Evolutionary conservation across 2,888 invertebrate species (phyloP), one percentile per base, ranked within the genome.

Genomic region (Patella ulyssiponensis): DNA sequence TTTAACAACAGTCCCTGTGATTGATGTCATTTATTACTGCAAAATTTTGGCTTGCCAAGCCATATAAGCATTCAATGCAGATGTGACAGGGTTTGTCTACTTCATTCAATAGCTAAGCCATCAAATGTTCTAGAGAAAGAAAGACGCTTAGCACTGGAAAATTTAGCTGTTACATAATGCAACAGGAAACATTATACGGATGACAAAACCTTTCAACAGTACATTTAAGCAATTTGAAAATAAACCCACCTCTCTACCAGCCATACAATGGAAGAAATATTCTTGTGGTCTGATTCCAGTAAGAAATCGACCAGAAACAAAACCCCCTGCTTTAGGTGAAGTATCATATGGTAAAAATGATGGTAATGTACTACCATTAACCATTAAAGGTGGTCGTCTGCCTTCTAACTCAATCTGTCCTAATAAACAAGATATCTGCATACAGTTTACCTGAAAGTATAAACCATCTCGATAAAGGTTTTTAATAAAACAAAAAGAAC

Each of bases 231-330:
- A 64, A 64, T n/a, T n/a, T n/a, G 20, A 44, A 44, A 44, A 69
- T 69, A 14, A 64, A 82, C 90, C 88, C 91, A 95, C 97, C 94
- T 99, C 99, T 92, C 99, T 94, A 77, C 99, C 99, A 76, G 99
- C 99, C 99, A 99, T 99, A 90, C 99, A 99, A 94, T 99, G 99
- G 93, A 98, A 99, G 93, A 98, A 99, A 91, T 98, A 98, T 90
- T 99, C 99, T 92, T 98, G 98, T 0, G 98, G 98, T 88, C 96
- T 95, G 86, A 99, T 97, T n/a, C 99, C 99, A 0, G 99, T 98
- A 94, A 99, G 95, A 90, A 99, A 99, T 14, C 99, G 94, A 0
- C 97, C 97, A 85, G 96, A 96, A 76, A 99, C 96, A 90, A 98
- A 99, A 0, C 99, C 99, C 12, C 99, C 98, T 0, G 98, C 96